Percentiles rank a stretch among this genome's conserved stretches.
These are phyloP conservation scores for Origma solitaria DNA, from an alignment of 2,113 vertebrate species.

Conservation along the genomic window DNA sequence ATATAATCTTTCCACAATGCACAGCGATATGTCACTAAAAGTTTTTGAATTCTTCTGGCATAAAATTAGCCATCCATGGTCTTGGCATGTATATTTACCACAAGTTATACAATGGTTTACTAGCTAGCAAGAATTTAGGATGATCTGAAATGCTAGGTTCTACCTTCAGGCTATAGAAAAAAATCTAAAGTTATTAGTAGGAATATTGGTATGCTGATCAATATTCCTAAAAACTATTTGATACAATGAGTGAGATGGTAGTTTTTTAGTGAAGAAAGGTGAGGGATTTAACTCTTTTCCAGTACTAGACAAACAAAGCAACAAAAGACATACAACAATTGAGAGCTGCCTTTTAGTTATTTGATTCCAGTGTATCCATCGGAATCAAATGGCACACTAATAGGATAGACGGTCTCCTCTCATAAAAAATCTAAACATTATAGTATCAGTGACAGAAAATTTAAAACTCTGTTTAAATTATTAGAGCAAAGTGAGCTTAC, in stretches of 20 bases:
- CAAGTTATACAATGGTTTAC: neutral
- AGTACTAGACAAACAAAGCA: neutral
- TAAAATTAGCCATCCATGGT: neutral
- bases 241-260: neutral
- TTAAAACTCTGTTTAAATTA: neutral
- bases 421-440: neutral
- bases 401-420: neutral
- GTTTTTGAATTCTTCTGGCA: neutral
- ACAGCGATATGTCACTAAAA: neutral
- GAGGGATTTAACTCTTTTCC: neutral
- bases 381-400: neutral
- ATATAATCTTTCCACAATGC: neutral
- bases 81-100: neutral
- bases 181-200: neutral
- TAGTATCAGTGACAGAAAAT: neutral
- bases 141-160: neutral
- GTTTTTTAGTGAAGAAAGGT: neutral
- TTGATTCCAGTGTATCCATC: neutral
- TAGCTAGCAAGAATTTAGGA: neutral
- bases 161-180: neutral
- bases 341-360: neutral
- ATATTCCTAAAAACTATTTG: neutral
- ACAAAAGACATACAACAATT: neutral
- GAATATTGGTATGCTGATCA: neutral
- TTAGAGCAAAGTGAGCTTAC: neutral